Evolutionary conservation across 2,113 vertebrate species (phyloP), one percentile per base, ranked within the genome.

Genomic region (Hemichromis elongatus): DNA sequence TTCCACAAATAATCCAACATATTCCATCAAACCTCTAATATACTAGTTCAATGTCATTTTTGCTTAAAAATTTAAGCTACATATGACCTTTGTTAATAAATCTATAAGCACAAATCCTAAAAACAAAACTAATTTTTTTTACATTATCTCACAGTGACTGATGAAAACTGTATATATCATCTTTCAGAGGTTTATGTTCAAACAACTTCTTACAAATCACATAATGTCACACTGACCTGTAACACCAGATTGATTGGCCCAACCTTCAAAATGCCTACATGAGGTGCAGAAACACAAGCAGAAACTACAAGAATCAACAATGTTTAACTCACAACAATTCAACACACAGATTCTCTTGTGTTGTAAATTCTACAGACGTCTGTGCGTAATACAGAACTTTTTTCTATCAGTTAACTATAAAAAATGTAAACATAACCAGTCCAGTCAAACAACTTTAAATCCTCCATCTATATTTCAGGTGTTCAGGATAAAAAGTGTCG

Each of bases 231-330:
- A 52, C 50, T 52, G 4, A 53, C 50, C 50, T 53, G 50, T n/a
- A 53, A n/a, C 50, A 53, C 0, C 50, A n/a, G 9, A 19, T 53
- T 53, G 19, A 10, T n/a, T 53, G 52, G n/a, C 50, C 52, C 5
- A n/a, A n/a, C n/a, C n/a, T n/a, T 21, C 0, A 53, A 53, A 53
- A 19, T 53, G 52, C 19, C 9, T 53, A 53, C 9, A 1, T 53
- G 19, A 21, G 19, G 2, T n/a, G 52, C 52, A 5, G 0, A 53
- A 53, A 53, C 50, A 0, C 50, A 53, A 10, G 2, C 50, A 1
- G 4, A n/a, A 53, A 53, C 19, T 5, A n/a, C 30, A 30, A 30
- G 5, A 30, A 5, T 30, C 30, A 30, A 30, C 30, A 30, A 4
- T 30, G 30, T 30, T 30, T 30, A 30, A 30, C 30, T 30, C 30